These are phyloP conservation scores for Anas platyrhynchos DNA, from an alignment of 2,113 vertebrate species.

Conservation along the genomic window DNA sequence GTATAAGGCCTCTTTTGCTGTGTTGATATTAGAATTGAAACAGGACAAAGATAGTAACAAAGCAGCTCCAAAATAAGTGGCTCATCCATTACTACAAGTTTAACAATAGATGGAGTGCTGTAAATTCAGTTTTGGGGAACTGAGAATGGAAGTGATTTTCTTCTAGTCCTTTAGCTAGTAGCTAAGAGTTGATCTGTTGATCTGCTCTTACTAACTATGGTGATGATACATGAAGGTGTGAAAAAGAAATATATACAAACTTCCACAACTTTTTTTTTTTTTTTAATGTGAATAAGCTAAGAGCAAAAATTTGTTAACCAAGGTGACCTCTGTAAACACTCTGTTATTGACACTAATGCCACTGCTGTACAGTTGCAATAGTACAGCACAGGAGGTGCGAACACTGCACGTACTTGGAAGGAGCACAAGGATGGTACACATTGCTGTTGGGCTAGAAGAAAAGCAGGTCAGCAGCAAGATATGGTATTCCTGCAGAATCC, in stretches of 20 bases:
- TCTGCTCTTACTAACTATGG: not conserved
- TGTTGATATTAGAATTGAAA: not conserved
- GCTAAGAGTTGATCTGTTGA: not conserved
- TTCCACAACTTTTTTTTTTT: not conserved
- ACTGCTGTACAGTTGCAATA: not conserved
- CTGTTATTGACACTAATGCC: not conserved
- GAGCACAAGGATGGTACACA: not conserved
- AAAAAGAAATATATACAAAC: not conserved
- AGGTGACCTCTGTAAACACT: not conserved
- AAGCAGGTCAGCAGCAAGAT: not conserved
- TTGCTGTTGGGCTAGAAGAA: not conserved
- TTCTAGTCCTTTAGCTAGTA: not conserved
- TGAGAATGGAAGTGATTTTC: not conserved
- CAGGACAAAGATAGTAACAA: not conserved
- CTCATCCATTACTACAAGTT: not conserved
- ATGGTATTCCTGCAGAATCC: not conserved
- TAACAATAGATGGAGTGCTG: not conserved
- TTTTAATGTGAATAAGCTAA: not conserved
- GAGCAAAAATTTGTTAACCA: not conserved
- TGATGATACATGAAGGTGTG: not conserved
- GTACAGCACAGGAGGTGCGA: not conserved
- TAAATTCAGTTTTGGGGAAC: not conserved
- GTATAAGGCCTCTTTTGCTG: not conserved
- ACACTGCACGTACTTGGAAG: not conserved
- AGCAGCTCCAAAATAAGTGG: not conserved